Conservation (phyloP, 37 sponge, comb jelly and placozoan genomes). For the Cliona cf. orientalis region DNA sequence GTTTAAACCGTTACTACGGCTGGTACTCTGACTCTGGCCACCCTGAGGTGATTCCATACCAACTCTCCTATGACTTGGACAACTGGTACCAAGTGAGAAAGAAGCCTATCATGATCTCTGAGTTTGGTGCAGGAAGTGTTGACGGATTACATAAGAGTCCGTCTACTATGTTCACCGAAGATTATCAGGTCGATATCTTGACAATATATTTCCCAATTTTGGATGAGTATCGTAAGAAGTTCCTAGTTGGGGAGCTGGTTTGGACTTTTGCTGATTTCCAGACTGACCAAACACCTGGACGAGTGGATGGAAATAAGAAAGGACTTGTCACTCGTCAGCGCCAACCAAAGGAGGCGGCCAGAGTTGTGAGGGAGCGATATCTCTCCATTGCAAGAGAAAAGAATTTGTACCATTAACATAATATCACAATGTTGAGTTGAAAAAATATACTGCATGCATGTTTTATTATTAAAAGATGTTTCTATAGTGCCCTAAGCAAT, state of each 20-base stretch:
- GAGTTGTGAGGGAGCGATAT: constrained; percentile 57
- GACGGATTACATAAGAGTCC: constrained; percentile 62
- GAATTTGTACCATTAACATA: background rate
- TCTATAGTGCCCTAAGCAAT: too few species aligned
- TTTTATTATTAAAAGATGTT: too few species aligned
- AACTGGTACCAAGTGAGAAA: constrained; percentile 35
- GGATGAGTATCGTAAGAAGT: constrained; percentile 59
- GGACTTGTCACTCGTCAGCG: constrained; percentile 69
- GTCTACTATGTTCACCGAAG: constrained; percentile 50
- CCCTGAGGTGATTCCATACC: constrained; percentile 14
- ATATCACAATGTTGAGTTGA: too few species aligned
- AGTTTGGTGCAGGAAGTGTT: constrained; percentile 71
- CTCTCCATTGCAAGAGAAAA: constrained; percentile 16
- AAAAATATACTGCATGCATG: too few species aligned
- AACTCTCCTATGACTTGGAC: constrained; percentile 39
- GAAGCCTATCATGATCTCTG: constrained; percentile 67
- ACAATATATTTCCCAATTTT: constrained; percentile 15
- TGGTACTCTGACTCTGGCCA: constrained; percentile 60
- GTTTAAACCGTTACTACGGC: constrained; percentile 61
- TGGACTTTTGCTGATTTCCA: constrained; percentile 81
- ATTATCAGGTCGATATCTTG: constrained; percentile 46
- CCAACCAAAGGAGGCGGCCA: constrained; percentile 65
- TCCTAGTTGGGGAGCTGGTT: constrained; percentile 67
- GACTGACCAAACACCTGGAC: constrained; percentile 24
- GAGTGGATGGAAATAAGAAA: constrained; percentile 68